Base-by-base conservation (phyloP, 2,888 invertebrate species). In the Drosophila fulvimacula region DNA sequence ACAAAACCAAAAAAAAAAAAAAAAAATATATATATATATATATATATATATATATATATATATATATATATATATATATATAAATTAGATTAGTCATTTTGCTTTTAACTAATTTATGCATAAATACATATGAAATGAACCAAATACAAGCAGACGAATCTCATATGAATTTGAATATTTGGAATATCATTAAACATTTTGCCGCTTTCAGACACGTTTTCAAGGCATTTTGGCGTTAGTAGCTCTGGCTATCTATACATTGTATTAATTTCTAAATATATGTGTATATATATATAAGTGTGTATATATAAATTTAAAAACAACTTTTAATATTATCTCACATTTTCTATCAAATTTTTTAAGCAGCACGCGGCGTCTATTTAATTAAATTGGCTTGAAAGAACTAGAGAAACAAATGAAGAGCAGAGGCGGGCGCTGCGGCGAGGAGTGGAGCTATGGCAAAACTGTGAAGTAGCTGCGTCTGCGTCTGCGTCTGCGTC, bases 341-440 rank as follows among this genome's bases (percentile, higher is more conserved):
- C 68, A 77, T 65, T 81, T 77, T 72, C 67, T 81, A 79, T 79
- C 79, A 74, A 79, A 77, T 70, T 81, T 67, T 73, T 67, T 67
- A 56, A 81, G 60, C 79, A 79, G 75, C 82, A 79, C 80, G 76
- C 80, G 76, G 76, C 79, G 63, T 78, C 74, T 81, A 77, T 79
- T 79, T 79, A 79, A 79, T 79, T 79, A 82, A 79, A 79, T 81
- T 79, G 80, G 62, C 80, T 80, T 46, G 36, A 53, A 49, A 44
- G 62, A 56, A 41, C 32, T 48, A 66, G 42, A 21, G 38, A 38
- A 52, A 17, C 36, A 38, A 38, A 17, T 39, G 49, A 32, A 9
- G 55, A 34, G 52, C 36, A 17, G 2, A 27, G 41, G 17, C 34
- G 51, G 48, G 57, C 1, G 27, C 7, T 5, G 5, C 1, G 27